These are phyloP conservation scores for Uloborus plumipes DNA, from an alignment of 2,888 invertebrate genomes.

Conservation along the genomic window DNA sequence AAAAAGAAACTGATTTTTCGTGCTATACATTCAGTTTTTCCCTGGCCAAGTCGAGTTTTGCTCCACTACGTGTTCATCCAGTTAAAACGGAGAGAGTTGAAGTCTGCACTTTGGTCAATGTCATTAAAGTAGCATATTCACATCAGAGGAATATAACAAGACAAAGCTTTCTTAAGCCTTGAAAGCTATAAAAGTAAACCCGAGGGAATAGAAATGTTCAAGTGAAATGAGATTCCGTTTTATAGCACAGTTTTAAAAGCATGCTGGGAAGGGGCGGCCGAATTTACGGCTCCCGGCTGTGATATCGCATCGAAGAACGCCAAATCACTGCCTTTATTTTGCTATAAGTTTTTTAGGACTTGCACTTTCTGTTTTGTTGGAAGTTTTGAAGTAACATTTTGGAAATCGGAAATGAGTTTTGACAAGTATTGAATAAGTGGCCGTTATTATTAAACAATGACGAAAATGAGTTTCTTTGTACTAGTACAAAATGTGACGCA, in stretches of 20 bases:
- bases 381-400: too few relatives aligned
- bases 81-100: neutral
- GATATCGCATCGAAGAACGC: constrained; percentile 28
- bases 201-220: constrained; percentile 22
- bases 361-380: too few relatives aligned
- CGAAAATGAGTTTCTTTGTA: too few relatives aligned
- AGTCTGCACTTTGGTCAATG: neutral
- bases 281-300: constrained; percentile 24
- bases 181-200: constrained; percentile 23
- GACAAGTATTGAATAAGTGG: too few relatives aligned
- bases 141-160: constrained; percentile 26
- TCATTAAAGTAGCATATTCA: constrained; percentile 39
- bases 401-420: too few relatives aligned
- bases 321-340: neutral
- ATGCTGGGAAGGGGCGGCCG: constrained; percentile 11
- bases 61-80: too few relatives aligned
- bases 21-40: too few relatives aligned
- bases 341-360: too few relatives aligned
- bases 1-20: too few relatives aligned
- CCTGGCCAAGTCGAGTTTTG: too few relatives aligned
- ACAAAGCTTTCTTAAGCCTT: constrained; percentile 16
- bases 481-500: too few relatives aligned
- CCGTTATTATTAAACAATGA: too few relatives aligned
- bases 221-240: constrained; percentile 37
- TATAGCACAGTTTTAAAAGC: constrained; percentile 38